These are phyloP conservation scores for Sphinx pinastri DNA, from an alignment of 2,888 invertebrate genomes.

Conservation along the genomic window DNA sequence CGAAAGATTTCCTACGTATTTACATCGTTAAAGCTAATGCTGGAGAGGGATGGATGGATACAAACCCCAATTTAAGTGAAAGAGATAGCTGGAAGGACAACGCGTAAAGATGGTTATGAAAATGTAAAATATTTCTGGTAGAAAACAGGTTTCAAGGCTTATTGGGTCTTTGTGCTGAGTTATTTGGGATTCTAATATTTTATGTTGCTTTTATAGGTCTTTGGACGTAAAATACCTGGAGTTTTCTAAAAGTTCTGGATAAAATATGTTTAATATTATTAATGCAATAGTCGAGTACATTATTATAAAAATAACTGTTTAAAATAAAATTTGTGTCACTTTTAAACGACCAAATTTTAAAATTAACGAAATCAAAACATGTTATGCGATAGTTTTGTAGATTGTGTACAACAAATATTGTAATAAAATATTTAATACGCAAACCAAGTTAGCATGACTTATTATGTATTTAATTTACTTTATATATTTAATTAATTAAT, in stretches of 20 bases:
- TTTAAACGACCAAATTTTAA: too few species aligned
- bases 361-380: too few species aligned
- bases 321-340: too few species aligned
- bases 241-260: background rate
- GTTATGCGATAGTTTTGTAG: too few species aligned
- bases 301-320: too few species aligned
- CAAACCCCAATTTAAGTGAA: background rate
- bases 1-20: conserved; percentile 29
- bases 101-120: conserved; percentile 9
- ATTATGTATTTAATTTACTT: too few species aligned
- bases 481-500: too few species aligned
- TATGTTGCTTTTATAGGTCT: conserved; percentile 7
- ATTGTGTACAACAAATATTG: too few species aligned
- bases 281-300: too few species aligned
- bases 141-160: conserved; percentile 18
- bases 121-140: conserved; percentile 11
- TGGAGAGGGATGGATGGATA: background rate
- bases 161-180: conserved; percentile 1
- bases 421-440: too few species aligned
- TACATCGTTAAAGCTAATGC: conserved; percentile 19
- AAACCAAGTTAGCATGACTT: too few species aligned
- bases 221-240: background rate
- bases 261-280: background rate
- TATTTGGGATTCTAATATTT: conserved; percentile 8
- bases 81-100: conserved; percentile 6